A percentile compares a stretch with the other conserved stretches of the same genome.
Evolutionary conservation across 64 coral and sea anemone genomes (phyloP).

Genomic region (Pocillopora verrucosa): DNA sequence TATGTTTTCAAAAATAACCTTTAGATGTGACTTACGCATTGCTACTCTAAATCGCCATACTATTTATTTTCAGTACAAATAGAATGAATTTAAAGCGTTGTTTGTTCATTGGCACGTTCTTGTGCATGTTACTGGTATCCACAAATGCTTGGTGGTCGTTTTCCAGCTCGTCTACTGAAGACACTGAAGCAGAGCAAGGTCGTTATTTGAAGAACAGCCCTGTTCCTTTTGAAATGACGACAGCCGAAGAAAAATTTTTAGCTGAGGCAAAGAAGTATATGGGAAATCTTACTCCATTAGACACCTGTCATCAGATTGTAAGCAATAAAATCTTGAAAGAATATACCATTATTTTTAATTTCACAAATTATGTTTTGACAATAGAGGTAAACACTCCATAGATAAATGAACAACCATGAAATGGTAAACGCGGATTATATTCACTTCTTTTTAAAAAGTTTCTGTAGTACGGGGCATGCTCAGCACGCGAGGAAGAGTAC

Average conservation of each 20-base stretch:
- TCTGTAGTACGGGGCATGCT: no score
- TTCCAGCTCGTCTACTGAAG: constrained; percentile 42
- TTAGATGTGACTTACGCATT: background rate
- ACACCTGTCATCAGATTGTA: constrained; percentile 96
- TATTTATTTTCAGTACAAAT: background rate
- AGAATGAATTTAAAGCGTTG: background rate
- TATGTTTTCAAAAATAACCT: no score
- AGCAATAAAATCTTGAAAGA: background rate
- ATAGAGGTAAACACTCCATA: no score
- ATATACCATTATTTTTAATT: background rate
- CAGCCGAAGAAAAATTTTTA: constrained; percentile 86
- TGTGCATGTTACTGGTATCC: background rate
- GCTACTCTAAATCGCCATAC: background rate
- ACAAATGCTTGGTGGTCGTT: constrained; percentile 58
- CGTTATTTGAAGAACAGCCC: constrained; percentile 70
- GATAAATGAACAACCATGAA: no score
- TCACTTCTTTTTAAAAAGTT: no score
- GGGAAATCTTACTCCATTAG: constrained; percentile 78
- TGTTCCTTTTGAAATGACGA: constrained; percentile 96
- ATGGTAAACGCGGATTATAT: no score
- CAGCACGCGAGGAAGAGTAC: no score
- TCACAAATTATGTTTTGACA: no score
- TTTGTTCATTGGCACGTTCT: background rate
- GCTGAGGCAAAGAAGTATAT: constrained; percentile 87
- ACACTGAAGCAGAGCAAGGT: constrained; percentile 41